A percentile compares a stretch with the other conserved stretches of the same genome.
phyloP scores from a whole-genome alignment of 2,797 vertebrate species.

The Menidia menidia region DNA sequence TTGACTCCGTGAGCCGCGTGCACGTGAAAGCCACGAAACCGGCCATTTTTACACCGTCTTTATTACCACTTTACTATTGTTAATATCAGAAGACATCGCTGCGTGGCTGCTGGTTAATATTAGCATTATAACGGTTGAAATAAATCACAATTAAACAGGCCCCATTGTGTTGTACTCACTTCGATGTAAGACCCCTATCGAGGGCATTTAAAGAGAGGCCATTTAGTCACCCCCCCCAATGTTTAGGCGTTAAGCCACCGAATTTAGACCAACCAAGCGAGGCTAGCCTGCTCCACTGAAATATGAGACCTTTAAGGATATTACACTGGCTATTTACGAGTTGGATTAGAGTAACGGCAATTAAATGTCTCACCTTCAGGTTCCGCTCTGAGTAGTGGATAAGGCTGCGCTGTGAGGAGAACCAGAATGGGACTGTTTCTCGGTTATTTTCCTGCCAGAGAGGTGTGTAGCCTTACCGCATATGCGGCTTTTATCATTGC shows the following conservation, averaged over 20 bases:
- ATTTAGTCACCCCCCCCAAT: conserved; percentile 21
- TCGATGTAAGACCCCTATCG: conserved; percentile 33
- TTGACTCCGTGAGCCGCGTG: conserved; percentile 39
- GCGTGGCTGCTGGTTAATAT: neutral
- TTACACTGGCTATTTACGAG: conserved; percentile 64
- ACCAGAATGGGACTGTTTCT: conserved; percentile 61
- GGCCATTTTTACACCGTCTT: neutral
- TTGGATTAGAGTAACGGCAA: conserved; percentile 71
- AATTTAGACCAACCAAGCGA: conserved; percentile 69
- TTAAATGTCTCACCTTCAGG: conserved; percentile 81
- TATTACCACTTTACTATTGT: neutral
- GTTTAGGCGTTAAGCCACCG: conserved; percentile 67
- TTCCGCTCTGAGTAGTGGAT: conserved; percentile 65
- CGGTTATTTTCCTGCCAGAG: conserved; percentile 64
- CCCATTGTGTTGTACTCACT: conserved; percentile 33
- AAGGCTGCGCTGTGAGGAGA: conserved; percentile 59
- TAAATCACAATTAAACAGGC: conserved; percentile 2
- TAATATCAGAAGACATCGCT: conserved; percentile 10
- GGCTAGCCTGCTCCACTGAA: conserved; percentile 78
- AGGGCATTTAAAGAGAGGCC: conserved; percentile 29
- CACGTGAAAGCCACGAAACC: conserved; percentile 28
- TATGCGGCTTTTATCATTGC: conserved; percentile 87
- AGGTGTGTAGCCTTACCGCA: conserved; percentile 80
- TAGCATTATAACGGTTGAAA: conserved; percentile 23
- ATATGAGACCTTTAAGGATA: conserved; percentile 77